A percentile compares a stretch with the other conserved stretches of the same genome.
These are phyloP conservation scores for Bettongia penicillata DNA, from an alignment of 2,113 vertebrate genomes.

Conservation along the genomic window DNA sequence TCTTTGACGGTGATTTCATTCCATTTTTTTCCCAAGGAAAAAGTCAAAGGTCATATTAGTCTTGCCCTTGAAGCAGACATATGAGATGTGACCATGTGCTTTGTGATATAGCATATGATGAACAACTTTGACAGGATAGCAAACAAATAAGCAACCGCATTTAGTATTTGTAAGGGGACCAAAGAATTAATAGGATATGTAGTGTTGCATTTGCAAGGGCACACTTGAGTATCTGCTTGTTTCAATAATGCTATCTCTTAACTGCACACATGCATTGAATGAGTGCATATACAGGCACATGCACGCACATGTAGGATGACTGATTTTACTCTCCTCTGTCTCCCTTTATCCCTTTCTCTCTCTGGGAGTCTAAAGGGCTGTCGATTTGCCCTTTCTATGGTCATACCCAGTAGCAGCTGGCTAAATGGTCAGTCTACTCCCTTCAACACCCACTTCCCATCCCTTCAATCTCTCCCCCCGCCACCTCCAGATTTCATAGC, in stretches of 20 bases:
- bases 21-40: slow-evolving; percentile 80
- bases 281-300: background rate
- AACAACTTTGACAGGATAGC: slow-evolving; percentile 78
- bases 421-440: background rate
- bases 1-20: slow-evolving; percentile 77
- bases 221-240: background rate
- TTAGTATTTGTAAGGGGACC: slow-evolving; percentile 53
- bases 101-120: slow-evolving; percentile 81
- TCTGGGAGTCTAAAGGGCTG: background rate
- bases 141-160: slow-evolving; percentile 76
- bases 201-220: slow-evolving; percentile 41
- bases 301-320: background rate
- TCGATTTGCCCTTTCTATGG: slow-evolving; percentile 16
- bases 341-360: background rate
- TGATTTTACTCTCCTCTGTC: background rate
- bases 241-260: background rate
- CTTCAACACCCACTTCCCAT: background rate
- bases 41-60: slow-evolving; percentile 81
- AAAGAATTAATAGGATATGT: slow-evolving; percentile 59
- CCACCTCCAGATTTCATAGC: background rate
- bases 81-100: slow-evolving; percentile 82
- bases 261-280: background rate
- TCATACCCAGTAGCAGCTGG: slow-evolving; percentile 43
- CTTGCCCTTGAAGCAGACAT: slow-evolving; percentile 82
- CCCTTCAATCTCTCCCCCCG: background rate